Evolutionary conservation across 1,140 invertebrate species (phyloP), one percentile per base, ranked within the genome.

Genomic region (Drosophila arizonae): DNA sequence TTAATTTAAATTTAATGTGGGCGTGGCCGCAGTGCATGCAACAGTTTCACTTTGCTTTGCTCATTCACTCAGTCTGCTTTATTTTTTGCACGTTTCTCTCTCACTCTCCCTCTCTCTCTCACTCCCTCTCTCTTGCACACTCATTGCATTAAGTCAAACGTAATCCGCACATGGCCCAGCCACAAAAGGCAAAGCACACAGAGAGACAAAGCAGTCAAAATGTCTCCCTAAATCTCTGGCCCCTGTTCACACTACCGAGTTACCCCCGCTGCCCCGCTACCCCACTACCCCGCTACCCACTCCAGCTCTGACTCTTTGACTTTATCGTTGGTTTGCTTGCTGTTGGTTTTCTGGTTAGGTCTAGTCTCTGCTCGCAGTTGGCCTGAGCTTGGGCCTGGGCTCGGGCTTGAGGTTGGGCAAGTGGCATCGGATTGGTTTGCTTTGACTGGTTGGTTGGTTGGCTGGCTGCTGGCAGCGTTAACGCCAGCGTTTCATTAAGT

Each of bases 1-100:
- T 87, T 87, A 87, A 87, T 87, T 87, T 88, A 82, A 87, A 79
- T 87, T 87, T 81, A 79, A 74, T 72, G 79, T 77, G 79, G 82
- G 82, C 82, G 82, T 87, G 84, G 79, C 30, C 33, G 72, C 71
- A 50, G 78, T 72, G 79, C 84, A 66, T 88, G 82, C 82, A 87
- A 87, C 82, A 82, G 84, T 87, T 81, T 76, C 81, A 41, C 60
- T 45, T 45, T 15, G 54, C 43, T 41, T 46, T 13, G 43, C 46
- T 55, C 17, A 3, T 26, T n/a, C 33, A 41, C 2, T 46, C 10
- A 39, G 11, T 36, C 33, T 36, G 11, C 3, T 13, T 36, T 36
- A 17, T 39, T 39, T 39, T 39, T 39, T 13, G 36, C 3, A 39
- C 36, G 10, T 39, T 39, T 39, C 46, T 21, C 24, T 33, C 33